A percentile compares a stretch with the other conserved stretches of the same genome.
Conservation (phyloP, 1,140 invertebrate species). For the Pseudomyrmex sp. region DNA sequence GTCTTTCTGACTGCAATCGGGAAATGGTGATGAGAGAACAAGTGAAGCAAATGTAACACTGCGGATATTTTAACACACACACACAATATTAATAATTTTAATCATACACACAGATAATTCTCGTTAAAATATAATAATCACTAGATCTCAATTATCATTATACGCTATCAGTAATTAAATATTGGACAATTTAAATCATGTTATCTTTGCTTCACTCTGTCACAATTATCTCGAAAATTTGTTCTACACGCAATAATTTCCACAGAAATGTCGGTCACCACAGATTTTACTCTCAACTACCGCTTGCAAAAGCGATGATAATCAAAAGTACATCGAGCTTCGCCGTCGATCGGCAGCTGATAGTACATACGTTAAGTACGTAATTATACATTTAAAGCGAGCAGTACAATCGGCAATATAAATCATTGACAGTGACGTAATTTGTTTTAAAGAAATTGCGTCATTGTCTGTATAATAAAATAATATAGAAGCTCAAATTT, state of each 20-base stretch:
- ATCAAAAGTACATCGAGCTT: conserved; percentile 55
- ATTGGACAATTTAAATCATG: background rate
- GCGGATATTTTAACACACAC: background rate
- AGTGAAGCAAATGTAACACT: background rate
- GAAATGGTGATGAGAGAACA: background rate
- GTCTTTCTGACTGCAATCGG: background rate
- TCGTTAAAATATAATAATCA: no score
- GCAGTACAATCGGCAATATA: conserved; percentile 9
- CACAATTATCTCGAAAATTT: background rate
- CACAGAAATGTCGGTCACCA: conserved; percentile 24
- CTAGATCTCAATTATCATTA: background rate
- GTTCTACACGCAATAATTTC: background rate
- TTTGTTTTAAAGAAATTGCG: background rate
- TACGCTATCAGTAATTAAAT: background rate
- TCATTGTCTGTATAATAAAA: conserved; percentile 25
- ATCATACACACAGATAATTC: background rate
- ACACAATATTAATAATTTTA: background rate
- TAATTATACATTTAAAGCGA: conserved; percentile 18
- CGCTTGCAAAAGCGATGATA: conserved; percentile 53
- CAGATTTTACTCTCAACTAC: conserved; percentile 42
- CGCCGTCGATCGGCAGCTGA: conserved; percentile 23
- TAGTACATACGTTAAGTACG: background rate
- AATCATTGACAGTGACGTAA: conserved; percentile 31
- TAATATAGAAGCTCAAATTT: conserved; percentile 35
- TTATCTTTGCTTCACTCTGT: background rate